These are phyloP conservation scores for Aricia artaxerxes DNA, from an alignment of 2,888 invertebrate genomes.

Conservation along the genomic window DNA sequence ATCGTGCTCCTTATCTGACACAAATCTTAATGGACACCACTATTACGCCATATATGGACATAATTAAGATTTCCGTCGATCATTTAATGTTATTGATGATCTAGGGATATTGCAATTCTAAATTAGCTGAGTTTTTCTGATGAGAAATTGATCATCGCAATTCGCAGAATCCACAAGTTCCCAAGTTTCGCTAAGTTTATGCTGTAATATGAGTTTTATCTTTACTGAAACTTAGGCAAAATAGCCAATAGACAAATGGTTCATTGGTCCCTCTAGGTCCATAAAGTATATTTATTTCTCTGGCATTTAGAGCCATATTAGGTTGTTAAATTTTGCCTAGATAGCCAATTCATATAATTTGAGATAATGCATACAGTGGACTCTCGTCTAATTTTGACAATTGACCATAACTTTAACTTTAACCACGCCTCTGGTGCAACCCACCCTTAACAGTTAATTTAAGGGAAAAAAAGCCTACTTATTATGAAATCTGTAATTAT, in stretches of 20 bases:
- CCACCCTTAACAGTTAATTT: too few relatives aligned
- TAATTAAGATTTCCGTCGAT: slow-evolving; percentile 8
- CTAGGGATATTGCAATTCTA: background rate
- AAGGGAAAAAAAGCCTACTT: too few relatives aligned
- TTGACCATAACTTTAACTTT: too few relatives aligned
- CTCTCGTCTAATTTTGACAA: too few relatives aligned
- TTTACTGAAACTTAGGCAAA: too few relatives aligned
- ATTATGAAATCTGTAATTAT: too few relatives aligned
- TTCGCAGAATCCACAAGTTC: too few relatives aligned
- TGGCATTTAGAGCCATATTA: background rate
- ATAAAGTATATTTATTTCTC: background rate
- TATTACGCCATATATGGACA: slow-evolving; percentile 10
- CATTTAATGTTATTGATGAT: slow-evolving; percentile 12
- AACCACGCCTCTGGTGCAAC: too few relatives aligned
- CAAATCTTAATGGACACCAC: slow-evolving; percentile 13
- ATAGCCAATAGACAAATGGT: background rate
- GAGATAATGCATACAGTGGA: too few relatives aligned
- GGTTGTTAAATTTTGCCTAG: background rate
- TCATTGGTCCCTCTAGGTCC: background rate
- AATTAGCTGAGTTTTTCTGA: background rate
- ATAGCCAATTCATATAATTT: background rate
- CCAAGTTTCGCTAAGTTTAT: too few relatives aligned
- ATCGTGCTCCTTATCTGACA: background rate
- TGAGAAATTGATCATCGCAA: background rate
- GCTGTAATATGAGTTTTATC: too few relatives aligned